These are phyloP conservation scores for Chymomyza amoena DNA, from an alignment of 2,888 invertebrate genomes.

Conservation along the genomic window DNA sequence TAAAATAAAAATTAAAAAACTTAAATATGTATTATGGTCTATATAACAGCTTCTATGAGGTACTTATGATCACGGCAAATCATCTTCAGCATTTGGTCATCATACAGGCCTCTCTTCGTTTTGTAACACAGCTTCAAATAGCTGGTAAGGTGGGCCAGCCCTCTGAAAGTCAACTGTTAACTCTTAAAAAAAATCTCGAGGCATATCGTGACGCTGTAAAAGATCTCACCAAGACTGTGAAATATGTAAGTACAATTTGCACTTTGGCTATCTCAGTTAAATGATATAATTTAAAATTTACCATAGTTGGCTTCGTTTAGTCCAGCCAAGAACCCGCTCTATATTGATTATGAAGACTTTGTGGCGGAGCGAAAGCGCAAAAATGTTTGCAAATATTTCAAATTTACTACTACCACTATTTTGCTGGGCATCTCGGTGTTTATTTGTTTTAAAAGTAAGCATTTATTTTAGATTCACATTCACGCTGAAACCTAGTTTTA, in stretches of 20 bases:
- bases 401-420: conserved; percentile 74
- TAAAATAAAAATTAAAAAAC: not conserved
- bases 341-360: conserved; percentile 75
- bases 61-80: conserved; percentile 76
- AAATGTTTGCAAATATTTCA: conserved; percentile 67
- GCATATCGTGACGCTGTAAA: conserved; percentile 63
- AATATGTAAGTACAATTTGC: conserved; percentile 70
- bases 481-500: conserved; percentile 20
- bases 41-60: conserved; percentile 74
- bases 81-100: conserved; percentile 76
- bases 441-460: conserved; percentile 72
- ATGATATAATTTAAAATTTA: not conserved
- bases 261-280: not conserved
- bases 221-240: conserved; percentile 67
- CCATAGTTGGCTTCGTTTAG: conserved; percentile 74
- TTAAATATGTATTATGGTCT: not conserved
- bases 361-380: conserved; percentile 66
- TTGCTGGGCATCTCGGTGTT: conserved; percentile 73
- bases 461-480: conserved; percentile 53
- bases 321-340: conserved; percentile 70
- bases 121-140: conserved; percentile 54
- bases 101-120: conserved; percentile 70
- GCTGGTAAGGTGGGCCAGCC: conserved; percentile 58
- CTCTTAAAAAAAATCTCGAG: conserved; percentile 52
- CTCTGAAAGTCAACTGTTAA: conserved; percentile 39